Evolutionary conservation across 2,797 vertebrate genomes (phyloP).

Genomic region (Anguilla pacifica): DNA sequence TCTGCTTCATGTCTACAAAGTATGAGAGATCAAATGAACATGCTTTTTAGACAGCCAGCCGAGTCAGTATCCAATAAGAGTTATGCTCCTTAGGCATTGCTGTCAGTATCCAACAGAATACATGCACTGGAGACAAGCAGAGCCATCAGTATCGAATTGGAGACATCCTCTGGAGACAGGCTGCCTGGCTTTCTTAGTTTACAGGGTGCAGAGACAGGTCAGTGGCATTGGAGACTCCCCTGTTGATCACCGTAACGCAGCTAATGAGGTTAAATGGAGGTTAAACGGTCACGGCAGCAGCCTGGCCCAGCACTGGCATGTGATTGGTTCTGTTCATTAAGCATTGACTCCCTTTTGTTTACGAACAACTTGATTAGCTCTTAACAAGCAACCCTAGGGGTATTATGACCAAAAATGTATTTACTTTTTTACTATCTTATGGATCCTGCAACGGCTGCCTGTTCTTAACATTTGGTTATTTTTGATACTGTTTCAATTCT

Average conservation of each 20-base stretch:
- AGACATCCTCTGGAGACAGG: neutral
- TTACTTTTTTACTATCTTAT: neutral
- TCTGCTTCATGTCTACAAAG: neutral
- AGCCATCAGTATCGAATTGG: neutral
- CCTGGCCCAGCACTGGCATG: neutral
- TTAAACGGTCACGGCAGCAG: constrained; percentile 4
- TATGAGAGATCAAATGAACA: neutral
- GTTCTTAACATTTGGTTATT: neutral
- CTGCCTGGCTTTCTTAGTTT: neutral
- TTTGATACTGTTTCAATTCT: neutral
- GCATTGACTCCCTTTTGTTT: neutral
- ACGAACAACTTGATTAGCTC: neutral
- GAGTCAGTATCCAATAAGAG: neutral
- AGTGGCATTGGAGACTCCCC: neutral
- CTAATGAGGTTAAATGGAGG: neutral
- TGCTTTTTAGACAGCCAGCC: neutral
- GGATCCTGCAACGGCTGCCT: neutral
- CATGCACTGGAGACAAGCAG: neutral
- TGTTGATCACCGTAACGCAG: neutral
- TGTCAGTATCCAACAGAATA: neutral
- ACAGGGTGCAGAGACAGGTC: neutral
- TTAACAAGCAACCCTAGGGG: neutral
- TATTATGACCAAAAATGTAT: neutral
- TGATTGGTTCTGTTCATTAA: constrained; percentile 15
- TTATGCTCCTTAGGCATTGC: neutral